These are phyloP conservation scores for Aricia agestis DNA, from an alignment of 1,140 invertebrate species.

Conservation along the genomic window DNA sequence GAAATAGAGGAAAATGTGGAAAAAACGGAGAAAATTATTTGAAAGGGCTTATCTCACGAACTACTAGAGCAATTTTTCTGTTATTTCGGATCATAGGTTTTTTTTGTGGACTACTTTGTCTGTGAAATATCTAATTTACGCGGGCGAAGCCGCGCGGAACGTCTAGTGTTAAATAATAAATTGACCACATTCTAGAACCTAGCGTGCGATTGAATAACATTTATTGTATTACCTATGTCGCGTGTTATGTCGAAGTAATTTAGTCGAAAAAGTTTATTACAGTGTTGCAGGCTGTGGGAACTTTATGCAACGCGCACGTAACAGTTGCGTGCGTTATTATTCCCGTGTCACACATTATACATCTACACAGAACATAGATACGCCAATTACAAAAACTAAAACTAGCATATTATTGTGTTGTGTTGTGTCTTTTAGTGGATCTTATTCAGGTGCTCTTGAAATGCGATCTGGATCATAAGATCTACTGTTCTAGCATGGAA, in stretches of 20 bases:
- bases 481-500: too few relatives aligned
- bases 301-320: conserved; percentile 4
- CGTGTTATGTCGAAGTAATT: neutral
- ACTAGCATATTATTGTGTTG: neutral
- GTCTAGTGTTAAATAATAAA: neutral
- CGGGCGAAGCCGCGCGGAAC: too few relatives aligned
- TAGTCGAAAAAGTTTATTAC: conserved; percentile 7
- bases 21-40: too few relatives aligned
- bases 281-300: conserved; percentile 2
- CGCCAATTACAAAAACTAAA: neutral
- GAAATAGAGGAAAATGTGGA: too few relatives aligned
- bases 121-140: too few relatives aligned
- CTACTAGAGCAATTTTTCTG: too few relatives aligned
- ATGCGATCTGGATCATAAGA: too few relatives aligned
- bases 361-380: neutral
- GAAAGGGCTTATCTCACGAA: too few relatives aligned
- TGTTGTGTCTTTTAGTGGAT: neutral
- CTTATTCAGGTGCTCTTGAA: too few relatives aligned
- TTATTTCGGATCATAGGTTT: too few relatives aligned
- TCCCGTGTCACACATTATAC: neutral
- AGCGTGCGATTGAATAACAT: neutral
- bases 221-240: neutral
- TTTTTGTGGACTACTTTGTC: too few relatives aligned
- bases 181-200: neutral
- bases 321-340: neutral